Evolutionary conservation across 64 coral and sea anemone species (phyloP), one percentile per base, ranked within the genome.

Genomic region (Cladopsammia gracilis): DNA sequence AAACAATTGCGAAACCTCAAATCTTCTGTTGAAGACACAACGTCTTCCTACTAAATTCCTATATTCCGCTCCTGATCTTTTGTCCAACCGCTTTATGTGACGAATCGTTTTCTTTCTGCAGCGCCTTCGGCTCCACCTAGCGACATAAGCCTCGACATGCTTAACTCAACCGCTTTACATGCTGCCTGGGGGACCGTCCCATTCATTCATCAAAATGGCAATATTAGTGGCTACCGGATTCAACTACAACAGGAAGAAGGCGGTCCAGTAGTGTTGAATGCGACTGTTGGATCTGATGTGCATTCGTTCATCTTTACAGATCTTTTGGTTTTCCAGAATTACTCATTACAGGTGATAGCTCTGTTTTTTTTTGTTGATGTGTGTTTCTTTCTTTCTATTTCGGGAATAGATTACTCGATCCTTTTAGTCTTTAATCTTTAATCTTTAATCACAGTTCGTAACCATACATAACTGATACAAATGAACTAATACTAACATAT

Each of bases 121-220:
- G 75, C 10, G 16, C 75, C 75, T 13, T 77, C 75, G 16, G 49
- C 19, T 7, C 20, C 75, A 77, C 75, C 75, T 7, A 18, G 18
- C 18, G 4, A 12, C 20, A 54, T 77, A 9, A 3, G 22, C 0
- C 75, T 77, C 2, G 9, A 54, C 48, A 57, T 54, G 75, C 45
- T 24, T 4, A 77, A 77, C 20, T 49, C 46, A 54, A 56, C 19
- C 3, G 10, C 75, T 56, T 77, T 77, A 25, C n/a, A 54, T n/a
- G 75, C 75, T 7, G 3, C 19, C 22, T 77, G 75, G 75, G 8
- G 3, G 1, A 6, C 53, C 9, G 75, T 77, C 19, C 49, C 18
- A 12, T 77, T 77, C 0, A 52, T 77, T 77, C 75, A 77, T 45
- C 75, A 56, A 54, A 77, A 77, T 77, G 75, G 75, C 48, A n/a